Evolutionary conservation across 2,797 vertebrate genomes (phyloP), one percentile per base, ranked within the genome.

Genomic region (Enteromius fasciolatus): DNA sequence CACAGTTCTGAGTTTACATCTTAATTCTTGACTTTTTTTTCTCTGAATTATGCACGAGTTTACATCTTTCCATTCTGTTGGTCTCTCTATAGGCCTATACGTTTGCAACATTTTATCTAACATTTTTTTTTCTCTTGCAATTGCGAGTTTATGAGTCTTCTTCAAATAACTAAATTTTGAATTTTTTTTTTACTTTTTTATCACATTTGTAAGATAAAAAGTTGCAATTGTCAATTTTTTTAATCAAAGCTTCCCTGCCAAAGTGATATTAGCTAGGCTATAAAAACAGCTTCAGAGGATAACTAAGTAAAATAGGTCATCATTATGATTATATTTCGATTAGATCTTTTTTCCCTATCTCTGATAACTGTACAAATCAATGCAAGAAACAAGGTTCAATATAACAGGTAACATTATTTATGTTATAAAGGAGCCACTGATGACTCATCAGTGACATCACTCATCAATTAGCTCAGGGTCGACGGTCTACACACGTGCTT

Each of bases 401-500:
- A 31, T 33, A 11, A 23, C n/a, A 72, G 1, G 15, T 48, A n/a
- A 73, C 3, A n/a, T 73, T 4, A 36, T 63, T 63, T 64, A 48
- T 3, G 9, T 46, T 18, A 20, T 52, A 31, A 66, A 72, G 25
- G 23, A 61, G 25, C 23, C 11, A 14, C 46, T 14, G 23, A 70
- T 74, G 70, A 28, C 76, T 76, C 75, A 81, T 85, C 67, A 64
- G 68, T 64, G 84, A 81, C 80, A 67, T 85, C 80, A 69, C 67
- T 67, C 76, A 80, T 83, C 83, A 50, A 73, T 82, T 84, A 87
- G 81, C 67, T 67, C 57, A 81, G 41, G 46, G 81, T 72, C 76
- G 57, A 82, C 83, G 69, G 78, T 77, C 63, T 85, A 74, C 84
- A 68, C 64, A 63, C 80, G 79, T 69, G 85, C 86, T 87, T 87